These are phyloP conservation scores for Odontamblyopus rebecca DNA, from an alignment of 2,797 vertebrate genomes.

Conservation along the genomic window DNA sequence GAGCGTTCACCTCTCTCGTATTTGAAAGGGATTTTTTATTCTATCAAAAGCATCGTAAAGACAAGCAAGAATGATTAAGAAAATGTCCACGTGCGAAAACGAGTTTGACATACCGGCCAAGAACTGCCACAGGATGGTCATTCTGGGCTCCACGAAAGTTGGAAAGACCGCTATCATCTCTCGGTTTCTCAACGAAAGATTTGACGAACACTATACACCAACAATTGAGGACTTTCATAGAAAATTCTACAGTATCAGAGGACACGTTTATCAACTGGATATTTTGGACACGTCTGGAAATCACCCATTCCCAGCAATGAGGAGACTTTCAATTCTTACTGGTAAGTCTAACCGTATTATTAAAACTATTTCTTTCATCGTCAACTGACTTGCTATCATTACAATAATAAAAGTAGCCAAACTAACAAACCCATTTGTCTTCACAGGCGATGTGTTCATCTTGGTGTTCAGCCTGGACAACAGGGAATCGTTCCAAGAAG, in stretches of 20 bases:
- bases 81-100: slow-evolving; percentile 86
- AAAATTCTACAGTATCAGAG: slow-evolving; percentile 96
- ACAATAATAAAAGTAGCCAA: neutral
- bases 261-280: slow-evolving; percentile 94
- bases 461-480: slow-evolving; percentile 96
- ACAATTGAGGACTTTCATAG: slow-evolving; percentile 98
- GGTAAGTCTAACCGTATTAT: slow-evolving; percentile 75
- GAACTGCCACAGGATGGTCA: slow-evolving; percentile 96
- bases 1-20: slow-evolving; percentile 19
- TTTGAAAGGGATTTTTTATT: slow-evolving; percentile 4
- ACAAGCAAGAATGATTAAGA: slow-evolving; percentile 88
- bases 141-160: slow-evolving; percentile 97
- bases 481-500: slow-evolving; percentile 95
- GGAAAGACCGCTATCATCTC: slow-evolving; percentile 97
- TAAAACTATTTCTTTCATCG: neutral
- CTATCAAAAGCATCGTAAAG: slow-evolving; percentile 30
- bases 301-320: slow-evolving; percentile 95
- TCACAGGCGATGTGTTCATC: slow-evolving; percentile 94
- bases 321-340: slow-evolving; percentile 96
- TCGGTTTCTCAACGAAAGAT: slow-evolving; percentile 91
- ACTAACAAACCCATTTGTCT: slow-evolving; percentile 10
- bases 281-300: slow-evolving; percentile 98
- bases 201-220: slow-evolving; percentile 96
- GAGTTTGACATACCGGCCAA: slow-evolving; percentile 93
- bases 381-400: neutral